Evolutionary conservation across 2,797 vertebrate species (phyloP).

Genomic region (Petrocephalus sullivani): DNA sequence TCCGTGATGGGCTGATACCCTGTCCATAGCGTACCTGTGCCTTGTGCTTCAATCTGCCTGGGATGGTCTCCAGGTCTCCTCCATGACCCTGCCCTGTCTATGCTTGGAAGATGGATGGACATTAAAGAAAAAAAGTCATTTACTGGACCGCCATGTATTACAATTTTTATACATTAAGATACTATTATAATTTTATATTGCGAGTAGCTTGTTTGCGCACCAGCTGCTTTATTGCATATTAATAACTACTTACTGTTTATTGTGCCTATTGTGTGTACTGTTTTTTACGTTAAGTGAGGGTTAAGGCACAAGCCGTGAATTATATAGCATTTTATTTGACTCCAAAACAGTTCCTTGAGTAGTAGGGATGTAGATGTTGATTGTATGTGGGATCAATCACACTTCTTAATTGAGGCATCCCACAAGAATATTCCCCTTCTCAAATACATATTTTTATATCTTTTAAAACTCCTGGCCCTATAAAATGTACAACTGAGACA

Average conservation of each 20-base stretch:
- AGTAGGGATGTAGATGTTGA: background rate
- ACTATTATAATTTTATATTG: background rate
- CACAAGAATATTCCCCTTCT: background rate
- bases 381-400: background rate
- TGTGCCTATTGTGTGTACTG: background rate
- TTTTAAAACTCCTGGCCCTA: background rate
- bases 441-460: background rate
- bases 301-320: background rate
- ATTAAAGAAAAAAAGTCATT: background rate
- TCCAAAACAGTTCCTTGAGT: background rate
- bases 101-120: background rate
- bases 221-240: background rate
- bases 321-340: background rate
- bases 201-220: background rate
- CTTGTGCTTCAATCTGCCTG: background rate
- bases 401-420: background rate
- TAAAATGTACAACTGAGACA: background rate
- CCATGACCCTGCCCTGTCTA: background rate
- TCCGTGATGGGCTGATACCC: background rate
- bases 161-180: background rate
- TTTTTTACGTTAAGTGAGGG: background rate
- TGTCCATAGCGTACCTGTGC: background rate
- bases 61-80: background rate
- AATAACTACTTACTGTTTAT: background rate
- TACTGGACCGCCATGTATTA: background rate